Evolutionary conservation across 2,797 vertebrate genomes (phyloP), one percentile per base, ranked within the genome.

Genomic region (Chromis chromis): DNA sequence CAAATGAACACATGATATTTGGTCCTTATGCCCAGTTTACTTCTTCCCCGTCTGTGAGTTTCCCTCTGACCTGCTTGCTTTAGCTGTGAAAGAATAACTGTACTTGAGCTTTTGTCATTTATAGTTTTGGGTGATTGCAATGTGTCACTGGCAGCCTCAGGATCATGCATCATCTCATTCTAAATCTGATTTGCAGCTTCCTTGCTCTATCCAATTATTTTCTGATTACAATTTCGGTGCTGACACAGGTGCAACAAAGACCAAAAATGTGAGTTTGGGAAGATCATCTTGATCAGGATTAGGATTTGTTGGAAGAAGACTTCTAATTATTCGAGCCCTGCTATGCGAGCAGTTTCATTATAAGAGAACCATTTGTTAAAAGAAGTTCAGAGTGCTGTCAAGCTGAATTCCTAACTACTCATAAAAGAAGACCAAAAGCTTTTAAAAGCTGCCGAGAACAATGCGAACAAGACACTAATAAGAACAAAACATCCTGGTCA

Each of bases 201-300:
- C 79, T 49, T 46, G 70, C 67, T 53, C 27, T 19, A 55, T 64
- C 49, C 4, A 62, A 59, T 76, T 63, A 78, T 48, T 69, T 73
- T 84, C 50, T 61, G 52, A 79, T 81, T 50, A 67, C 19, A 27
- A 55, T 55, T 70, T 65, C 63, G 44, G 27, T 49, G 62, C 56
- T 42, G 25, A 72, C 68, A 28, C 25, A 1, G 49, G 27, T 61
- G 50, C 46, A 75, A 64, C 0, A 0, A 55, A 36, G 66, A 61
- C 65, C n/a, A 68, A 21, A 73, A 64, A 49, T 44, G 12, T 16
- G 17, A 19, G 16, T 17, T 44, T 19, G 13, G 50, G 42, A 75
- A 67, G 46, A 65, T 70, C 5, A 69, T 79, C 49, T 31, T 57
- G 75, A 80, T 82, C 49, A 63, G 72, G 73, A 76, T 83, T 73